Percentiles rank a stretch among this genome's conserved stretches.
phyloP scores from a whole-genome alignment of 1,140 invertebrate genomes.

The Trialeurodes vaporariorum region DNA sequence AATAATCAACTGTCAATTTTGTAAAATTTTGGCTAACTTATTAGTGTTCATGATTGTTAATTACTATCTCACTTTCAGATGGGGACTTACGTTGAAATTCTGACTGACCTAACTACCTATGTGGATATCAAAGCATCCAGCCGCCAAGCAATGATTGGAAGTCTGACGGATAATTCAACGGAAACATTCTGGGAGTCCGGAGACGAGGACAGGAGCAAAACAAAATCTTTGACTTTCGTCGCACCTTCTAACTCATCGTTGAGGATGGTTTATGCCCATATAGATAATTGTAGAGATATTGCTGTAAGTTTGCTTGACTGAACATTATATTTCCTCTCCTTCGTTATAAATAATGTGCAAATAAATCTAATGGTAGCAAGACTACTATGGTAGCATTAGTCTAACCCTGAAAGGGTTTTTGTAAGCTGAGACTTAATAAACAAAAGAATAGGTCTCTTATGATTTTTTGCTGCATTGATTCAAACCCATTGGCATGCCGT shows the following conservation, averaged over 20 bases:
- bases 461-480: slow-evolving; percentile 6
- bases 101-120: slow-evolving; percentile 59
- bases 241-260: slow-evolving; percentile 46
- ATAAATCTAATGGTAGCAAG: too few relatives aligned
- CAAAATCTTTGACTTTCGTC: slow-evolving; percentile 58
- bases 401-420: too few relatives aligned
- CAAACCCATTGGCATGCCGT: too few relatives aligned
- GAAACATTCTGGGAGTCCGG: slow-evolving; percentile 99
- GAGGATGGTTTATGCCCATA: slow-evolving; percentile 66
- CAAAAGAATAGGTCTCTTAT: slow-evolving; percentile 9
- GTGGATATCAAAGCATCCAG: slow-evolving; percentile 83
- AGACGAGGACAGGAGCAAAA: slow-evolving; percentile 87
- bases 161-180: slow-evolving; percentile 84
- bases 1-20: too few relatives aligned
- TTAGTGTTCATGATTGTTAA: too few relatives aligned
- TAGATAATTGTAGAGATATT: slow-evolving; percentile 86
- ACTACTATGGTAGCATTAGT: too few relatives aligned
- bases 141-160: slow-evolving; percentile 82
- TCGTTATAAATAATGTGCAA: too few relatives aligned
- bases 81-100: slow-evolving; percentile 45
- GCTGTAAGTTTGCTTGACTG: slow-evolving; percentile 60
- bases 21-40: too few relatives aligned
- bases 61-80: slow-evolving; percentile 32
- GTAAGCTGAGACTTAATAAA: too few relatives aligned
- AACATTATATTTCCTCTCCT: too few relatives aligned